Evolutionary conservation across 2,888 invertebrate species (phyloP).

Genomic region (Nesidiocoris tenuis): DNA sequence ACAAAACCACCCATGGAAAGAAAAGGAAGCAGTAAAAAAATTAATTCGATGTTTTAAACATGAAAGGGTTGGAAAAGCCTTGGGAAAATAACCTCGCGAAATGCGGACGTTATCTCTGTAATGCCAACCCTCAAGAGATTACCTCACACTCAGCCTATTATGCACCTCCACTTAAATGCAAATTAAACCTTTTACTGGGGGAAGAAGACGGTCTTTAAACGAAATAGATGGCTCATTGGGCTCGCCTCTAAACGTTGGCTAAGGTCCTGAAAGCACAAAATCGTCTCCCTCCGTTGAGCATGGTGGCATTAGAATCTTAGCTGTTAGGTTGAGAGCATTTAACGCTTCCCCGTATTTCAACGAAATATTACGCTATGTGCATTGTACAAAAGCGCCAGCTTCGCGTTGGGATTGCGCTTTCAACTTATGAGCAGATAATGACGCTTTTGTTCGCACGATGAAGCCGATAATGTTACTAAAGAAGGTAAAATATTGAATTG

Average conservation of each 20-base stretch:
- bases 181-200: slow-evolving; percentile 34
- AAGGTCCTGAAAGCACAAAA: background rate
- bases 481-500: no score
- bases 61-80: background rate
- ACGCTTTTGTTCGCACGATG: no score
- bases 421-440: no score
- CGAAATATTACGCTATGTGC: no score
- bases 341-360: no score
- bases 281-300: background rate
- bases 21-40: background rate
- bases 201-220: slow-evolving; percentile 3
- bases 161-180: slow-evolving; percentile 39
- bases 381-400: no score
- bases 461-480: no score
- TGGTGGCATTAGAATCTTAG: no score
- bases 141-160: slow-evolving; percentile 37
- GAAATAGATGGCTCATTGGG: slow-evolving; percentile 21
- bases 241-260: background rate
- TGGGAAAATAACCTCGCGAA: slow-evolving; percentile 10
- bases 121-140: slow-evolving; percentile 33
- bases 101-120: slow-evolving; percentile 21
- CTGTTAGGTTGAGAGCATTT: no score
- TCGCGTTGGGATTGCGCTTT: no score
- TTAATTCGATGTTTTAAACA: background rate
- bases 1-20: background rate